Conservation (phyloP, 2,888 invertebrate genomes). For the Hedychridium roseum region DNA sequence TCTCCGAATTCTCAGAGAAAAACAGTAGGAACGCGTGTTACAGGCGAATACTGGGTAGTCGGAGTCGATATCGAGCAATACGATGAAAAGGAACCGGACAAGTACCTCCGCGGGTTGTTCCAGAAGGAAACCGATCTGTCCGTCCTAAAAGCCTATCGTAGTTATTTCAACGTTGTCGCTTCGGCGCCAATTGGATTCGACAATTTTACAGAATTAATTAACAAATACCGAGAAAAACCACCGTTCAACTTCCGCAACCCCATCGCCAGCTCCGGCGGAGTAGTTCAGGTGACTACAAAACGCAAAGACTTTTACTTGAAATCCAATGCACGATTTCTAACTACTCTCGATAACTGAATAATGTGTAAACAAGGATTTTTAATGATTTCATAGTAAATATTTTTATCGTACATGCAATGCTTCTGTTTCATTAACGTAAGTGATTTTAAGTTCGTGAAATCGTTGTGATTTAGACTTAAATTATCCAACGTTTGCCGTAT, state of each 20-base stretch:
- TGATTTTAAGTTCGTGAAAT: not conserved
- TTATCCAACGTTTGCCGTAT: too few relatives aligned
- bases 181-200: constrained; percentile 78
- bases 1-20: not conserved
- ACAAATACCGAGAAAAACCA: constrained; percentile 81
- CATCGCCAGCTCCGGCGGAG: constrained; percentile 74
- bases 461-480: not conserved
- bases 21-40: constrained; percentile 22
- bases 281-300: constrained; percentile 56
- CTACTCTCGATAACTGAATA: not conserved
- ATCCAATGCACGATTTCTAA: not conserved
- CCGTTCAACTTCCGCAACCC: constrained; percentile 92
- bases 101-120: constrained; percentile 81
- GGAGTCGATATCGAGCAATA: constrained; percentile 92
- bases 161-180: constrained; percentile 84
- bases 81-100: constrained; percentile 77
- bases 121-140: constrained; percentile 66
- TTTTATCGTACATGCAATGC: too few relatives aligned
- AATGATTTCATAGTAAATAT: too few relatives aligned
- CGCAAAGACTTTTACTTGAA: not conserved
- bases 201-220: constrained; percentile 79
- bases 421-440: too few relatives aligned
- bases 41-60: constrained; percentile 93
- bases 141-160: constrained; percentile 77
- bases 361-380: too few relatives aligned